Evolutionary conservation across 2,888 invertebrate species (phyloP), one percentile per base, ranked within the genome.

Genomic region (Odontocerum albicorne): DNA sequence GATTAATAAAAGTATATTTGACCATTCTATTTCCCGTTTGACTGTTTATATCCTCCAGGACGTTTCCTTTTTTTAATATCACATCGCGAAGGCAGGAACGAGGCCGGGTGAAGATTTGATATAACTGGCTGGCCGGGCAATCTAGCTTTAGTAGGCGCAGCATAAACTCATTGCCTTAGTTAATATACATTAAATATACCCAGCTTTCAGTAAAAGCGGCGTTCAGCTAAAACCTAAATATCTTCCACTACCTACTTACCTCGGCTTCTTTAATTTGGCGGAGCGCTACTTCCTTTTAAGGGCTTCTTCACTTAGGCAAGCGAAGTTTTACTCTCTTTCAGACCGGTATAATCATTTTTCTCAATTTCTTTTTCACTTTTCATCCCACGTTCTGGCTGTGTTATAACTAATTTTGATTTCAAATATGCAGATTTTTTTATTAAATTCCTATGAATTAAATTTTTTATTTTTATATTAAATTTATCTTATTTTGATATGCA

Each of bases 31-130:
- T n/a, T n/a, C n/a, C n/a, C n/a, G n/a, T n/a, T n/a, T n/a, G n/a
- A n/a, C n/a, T n/a, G n/a, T n/a, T n/a, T n/a, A n/a, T n/a, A n/a
- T n/a, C n/a, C n/a, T n/a, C n/a, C n/a, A 32, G 17, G 44, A 31
- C 44, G 44, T 31, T 44, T 44, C 31, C 17, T 44, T 44, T 44
- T 44, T 51, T 44, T 51, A 51, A 36, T 44, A 43, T 44, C 36
- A 35, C 35, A 31, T 44, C 44, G 16, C 15, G 51, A 47, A 43
- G 51, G 43, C 44, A 52, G 46, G 38, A 32, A 32, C 39, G 32
- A 55, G 49, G 32, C 31, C 45, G 20, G 32, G 19, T 21, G 42
- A 55, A 55, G 50, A 55, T 55, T 50, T 50, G 46, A 46, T 55
- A 46, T 55, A 50, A 55, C 31, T 40, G 27, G 22, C 46, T 46